phyloP scores from a whole-genome alignment of 2,797 vertebrate genomes.

The Carapus acus region DNA sequence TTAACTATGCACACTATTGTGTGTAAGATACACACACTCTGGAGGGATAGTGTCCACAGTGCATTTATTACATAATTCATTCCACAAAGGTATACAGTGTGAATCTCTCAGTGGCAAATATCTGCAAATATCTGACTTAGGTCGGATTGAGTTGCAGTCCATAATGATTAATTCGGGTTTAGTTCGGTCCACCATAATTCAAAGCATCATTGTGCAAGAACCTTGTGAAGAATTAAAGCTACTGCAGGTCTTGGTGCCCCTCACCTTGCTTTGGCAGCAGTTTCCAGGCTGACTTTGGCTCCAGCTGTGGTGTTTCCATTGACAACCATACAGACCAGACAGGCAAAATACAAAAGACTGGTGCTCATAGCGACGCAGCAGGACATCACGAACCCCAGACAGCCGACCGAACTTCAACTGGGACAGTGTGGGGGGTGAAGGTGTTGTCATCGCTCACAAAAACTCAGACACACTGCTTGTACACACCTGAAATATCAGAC shows the following conservation, averaged over 20 bases:
- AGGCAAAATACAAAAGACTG: slow-evolving; percentile 76
- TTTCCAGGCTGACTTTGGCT: slow-evolving; percentile 62
- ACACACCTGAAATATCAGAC: slow-evolving; percentile 20
- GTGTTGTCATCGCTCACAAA: slow-evolving; percentile 36
- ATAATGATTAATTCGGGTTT: too few species aligned
- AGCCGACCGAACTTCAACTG: slow-evolving; percentile 66
- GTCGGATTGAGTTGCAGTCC: too few species aligned
- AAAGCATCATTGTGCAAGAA: too few species aligned
- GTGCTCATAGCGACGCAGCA: slow-evolving; percentile 68
- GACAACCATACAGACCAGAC: slow-evolving; percentile 80
- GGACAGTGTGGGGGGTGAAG: slow-evolving; percentile 44
- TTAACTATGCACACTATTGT: too few species aligned
- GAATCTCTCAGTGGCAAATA: too few species aligned
- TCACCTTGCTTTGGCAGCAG: slow-evolving; percentile 79
- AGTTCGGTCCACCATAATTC: too few species aligned
- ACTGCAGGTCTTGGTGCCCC: slow-evolving; percentile 1
- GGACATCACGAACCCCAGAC: slow-evolving; percentile 62
- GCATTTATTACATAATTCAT: too few species aligned
- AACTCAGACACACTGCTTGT: slow-evolving; percentile 8
- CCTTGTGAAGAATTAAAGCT: too few species aligned
- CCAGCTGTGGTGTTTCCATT: slow-evolving; percentile 73
- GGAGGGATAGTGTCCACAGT: too few species aligned
- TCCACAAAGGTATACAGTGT: too few species aligned
- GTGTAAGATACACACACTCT: too few species aligned
- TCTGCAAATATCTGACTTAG: too few species aligned